Percentiles rank a stretch among this genome's conserved stretches.
Conservation (phyloP, 2,888 invertebrate genomes). For the Ametastegia equiseti region DNA sequence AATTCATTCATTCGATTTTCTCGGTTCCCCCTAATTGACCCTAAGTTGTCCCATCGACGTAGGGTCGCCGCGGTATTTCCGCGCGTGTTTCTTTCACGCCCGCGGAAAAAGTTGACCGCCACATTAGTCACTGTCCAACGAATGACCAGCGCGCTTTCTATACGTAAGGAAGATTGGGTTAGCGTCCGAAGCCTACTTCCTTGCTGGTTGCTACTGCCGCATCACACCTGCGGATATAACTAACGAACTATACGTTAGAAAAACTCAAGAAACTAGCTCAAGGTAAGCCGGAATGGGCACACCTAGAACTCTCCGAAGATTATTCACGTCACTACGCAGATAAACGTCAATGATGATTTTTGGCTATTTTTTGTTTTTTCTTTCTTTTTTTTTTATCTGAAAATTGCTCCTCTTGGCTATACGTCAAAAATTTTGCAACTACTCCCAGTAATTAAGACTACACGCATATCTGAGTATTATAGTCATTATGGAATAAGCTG, state of each 20-base stretch:
- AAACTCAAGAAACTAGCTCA: constrained; percentile 31
- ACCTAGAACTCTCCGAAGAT: constrained; percentile 8
- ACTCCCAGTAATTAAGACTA: no score
- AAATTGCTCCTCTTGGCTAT: not conserved
- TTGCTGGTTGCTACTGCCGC: not conserved
- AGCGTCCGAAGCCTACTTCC: constrained; percentile 42
- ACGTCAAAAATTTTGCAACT: not conserved
- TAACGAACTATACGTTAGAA: constrained; percentile 27
- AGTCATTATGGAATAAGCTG: no score
- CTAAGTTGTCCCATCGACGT: not conserved
- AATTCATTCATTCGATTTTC: not conserved
- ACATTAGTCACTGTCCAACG: constrained; percentile 37
- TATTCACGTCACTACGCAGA: not conserved
- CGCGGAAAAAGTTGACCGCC: constrained; percentile 21
- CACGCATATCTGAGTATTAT: no score
- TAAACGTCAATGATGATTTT: not conserved
- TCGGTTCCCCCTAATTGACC: no score
- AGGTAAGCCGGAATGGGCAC: constrained; percentile 41
- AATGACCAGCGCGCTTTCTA: constrained; percentile 35
- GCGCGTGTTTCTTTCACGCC: not conserved
- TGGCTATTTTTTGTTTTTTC: no score
- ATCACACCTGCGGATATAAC: not conserved
- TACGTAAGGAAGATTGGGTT: constrained; percentile 35
- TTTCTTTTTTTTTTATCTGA: not conserved
- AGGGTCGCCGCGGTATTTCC: not conserved